Base-by-base conservation (phyloP, 2,113 vertebrate genomes). In the Tenebrosternarchus preto region DNA sequence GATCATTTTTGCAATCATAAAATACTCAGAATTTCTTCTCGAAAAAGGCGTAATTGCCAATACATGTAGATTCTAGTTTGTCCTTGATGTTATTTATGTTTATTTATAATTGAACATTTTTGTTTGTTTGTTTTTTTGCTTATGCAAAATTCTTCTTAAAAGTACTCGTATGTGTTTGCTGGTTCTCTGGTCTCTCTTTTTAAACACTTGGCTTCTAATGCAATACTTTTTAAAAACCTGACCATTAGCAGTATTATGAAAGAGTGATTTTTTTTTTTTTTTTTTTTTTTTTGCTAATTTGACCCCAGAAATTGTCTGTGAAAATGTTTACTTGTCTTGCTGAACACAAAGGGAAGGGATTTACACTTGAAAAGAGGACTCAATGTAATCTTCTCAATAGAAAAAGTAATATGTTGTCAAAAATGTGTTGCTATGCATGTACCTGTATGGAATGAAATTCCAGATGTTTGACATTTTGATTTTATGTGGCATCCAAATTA, bases 361-460 rank as follows among this genome's bases (percentile, higher is more conserved):
- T 83, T 74, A 77, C 81, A 67, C 63, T 78, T 78, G 57, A 69
- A 50, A 20, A n/a, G 61, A 80, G 46, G 74, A 73, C 50, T 57
- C 31, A n/a, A 43, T 74, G 83, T 78, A 43, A 76, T n/a, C 7
- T 80, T 77, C 63, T 53, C 17, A 67, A 70, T 73, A 57, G 59
- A 22, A 72, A 70, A 73, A 76, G 60, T 64, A 67, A 39, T 67
- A 77, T 72, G 64, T 66, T 64, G 73, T 77, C 5, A 43, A 57
- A 79, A 74, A 83, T 73, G 68, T 83, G 81, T 85, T 77, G 68
- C 85, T 82, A 84, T 84, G 82, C 85, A 86, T 86, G 85, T 82
- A 82, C 60, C 60, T 84, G 82, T 86, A 77, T 59, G 82, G 80
- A 86, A 82, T 84, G 68, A 77, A 82, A 84, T 82, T 82, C 82